Conservation (phyloP, 2,797 vertebrate species). For the Poeciliopsis paucimaculata region DNA sequence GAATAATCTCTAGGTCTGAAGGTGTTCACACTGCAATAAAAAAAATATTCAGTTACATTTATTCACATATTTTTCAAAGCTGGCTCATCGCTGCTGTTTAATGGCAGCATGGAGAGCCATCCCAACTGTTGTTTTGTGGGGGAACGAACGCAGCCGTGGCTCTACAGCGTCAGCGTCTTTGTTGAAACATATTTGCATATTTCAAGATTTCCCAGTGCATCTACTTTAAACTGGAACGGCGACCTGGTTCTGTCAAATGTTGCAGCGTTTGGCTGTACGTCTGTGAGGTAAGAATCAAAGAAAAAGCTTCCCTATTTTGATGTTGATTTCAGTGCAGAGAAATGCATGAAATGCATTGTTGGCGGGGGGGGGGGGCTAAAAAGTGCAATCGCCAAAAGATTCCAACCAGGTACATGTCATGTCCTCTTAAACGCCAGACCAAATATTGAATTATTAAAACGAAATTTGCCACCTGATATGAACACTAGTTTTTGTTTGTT, state of each 20-base stretch:
- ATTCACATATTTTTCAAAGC: background rate
- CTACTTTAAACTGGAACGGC: background rate
- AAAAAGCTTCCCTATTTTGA: background rate
- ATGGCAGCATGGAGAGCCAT: background rate
- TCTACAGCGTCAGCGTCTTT: conserved; percentile 13
- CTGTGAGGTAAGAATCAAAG: conserved; percentile 1
- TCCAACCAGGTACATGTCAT: background rate
- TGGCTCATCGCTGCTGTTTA: conserved; percentile 6
- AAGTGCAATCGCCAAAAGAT: background rate
- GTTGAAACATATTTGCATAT: conserved; percentile 30
- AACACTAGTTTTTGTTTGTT: background rate
- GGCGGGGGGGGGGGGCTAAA: background rate
- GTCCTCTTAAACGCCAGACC: background rate
- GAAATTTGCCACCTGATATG: background rate
- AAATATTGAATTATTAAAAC: background rate
- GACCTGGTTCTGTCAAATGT: conserved; percentile 2
- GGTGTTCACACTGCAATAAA: no score
- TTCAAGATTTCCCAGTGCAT: background rate
- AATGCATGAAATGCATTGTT: background rate
- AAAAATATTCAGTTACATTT: no score
- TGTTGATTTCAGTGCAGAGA: background rate
- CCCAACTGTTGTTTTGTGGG: conserved; percentile 4
- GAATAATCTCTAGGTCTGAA: background rate
- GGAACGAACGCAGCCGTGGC: background rate
- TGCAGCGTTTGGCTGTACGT: background rate